These are phyloP conservation scores for Drosophila kanekoi DNA, from an alignment of 2,888 invertebrate genomes.

Conservation along the genomic window DNA sequence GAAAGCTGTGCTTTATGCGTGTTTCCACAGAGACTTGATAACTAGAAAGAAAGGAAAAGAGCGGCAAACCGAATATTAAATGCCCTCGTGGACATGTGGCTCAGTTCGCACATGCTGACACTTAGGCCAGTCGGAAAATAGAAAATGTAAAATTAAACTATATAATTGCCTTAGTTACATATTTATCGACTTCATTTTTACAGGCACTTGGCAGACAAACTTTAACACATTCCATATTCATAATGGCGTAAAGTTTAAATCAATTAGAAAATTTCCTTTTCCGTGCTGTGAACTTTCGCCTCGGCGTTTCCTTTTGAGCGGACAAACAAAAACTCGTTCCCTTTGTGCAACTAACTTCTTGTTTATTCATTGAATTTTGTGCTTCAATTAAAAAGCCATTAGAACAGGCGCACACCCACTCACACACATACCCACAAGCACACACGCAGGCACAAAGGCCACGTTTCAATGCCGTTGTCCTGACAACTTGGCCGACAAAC, in stretches of 20 bases:
- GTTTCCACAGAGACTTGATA: conserved; percentile 10
- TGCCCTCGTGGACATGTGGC: too few species aligned
- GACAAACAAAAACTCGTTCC: conserved; percentile 26
- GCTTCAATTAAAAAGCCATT: conserved; percentile 76
- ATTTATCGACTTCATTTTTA: conserved; percentile 10
- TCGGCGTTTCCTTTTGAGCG: conserved; percentile 8
- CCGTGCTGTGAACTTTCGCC: conserved; percentile 34
- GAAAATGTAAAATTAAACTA: background rate
- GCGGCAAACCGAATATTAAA: too few species aligned
- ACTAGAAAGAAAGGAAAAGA: background rate
- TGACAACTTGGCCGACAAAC: conserved; percentile 62
- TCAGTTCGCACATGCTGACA: too few species aligned
- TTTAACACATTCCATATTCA: conserved; percentile 34
- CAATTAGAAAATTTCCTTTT: conserved; percentile 62
- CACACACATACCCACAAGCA: background rate
- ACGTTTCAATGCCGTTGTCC: conserved; percentile 65
- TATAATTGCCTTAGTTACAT: background rate
- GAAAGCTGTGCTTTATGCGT: conserved; percentile 16
- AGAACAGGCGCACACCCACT: conserved; percentile 38
- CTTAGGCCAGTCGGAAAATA: background rate
- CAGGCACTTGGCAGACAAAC: conserved; percentile 14
- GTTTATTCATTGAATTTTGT: conserved; percentile 75
- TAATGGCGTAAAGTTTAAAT: conserved; percentile 47
- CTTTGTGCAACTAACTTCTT: conserved; percentile 61
- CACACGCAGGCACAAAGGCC: conserved; percentile 38